phyloP scores from a whole-genome alignment of 2,888 invertebrate species.

The Stenoptilia bipunctidactyla region DNA sequence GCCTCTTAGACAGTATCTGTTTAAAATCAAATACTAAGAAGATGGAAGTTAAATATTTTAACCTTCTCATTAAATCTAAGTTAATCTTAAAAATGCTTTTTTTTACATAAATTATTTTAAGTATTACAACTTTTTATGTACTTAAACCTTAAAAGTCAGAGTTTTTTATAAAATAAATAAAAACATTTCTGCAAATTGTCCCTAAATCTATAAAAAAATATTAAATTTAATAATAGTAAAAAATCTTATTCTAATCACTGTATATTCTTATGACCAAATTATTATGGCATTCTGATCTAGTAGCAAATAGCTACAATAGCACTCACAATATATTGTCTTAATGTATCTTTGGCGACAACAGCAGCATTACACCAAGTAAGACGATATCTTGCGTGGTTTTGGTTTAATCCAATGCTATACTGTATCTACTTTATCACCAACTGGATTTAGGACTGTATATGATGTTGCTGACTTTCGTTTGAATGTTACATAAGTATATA shows the following conservation, averaged over 20 bases:
- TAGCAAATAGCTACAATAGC: background rate
- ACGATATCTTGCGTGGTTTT: conserved; percentile 27
- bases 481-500: conserved; percentile 91
- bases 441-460: conserved; percentile 22
- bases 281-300: background rate
- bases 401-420: conserved; percentile 36
- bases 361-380: conserved; percentile 29
- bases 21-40: conserved; percentile 16
- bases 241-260: no score
- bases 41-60: no score
- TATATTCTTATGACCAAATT: no score
- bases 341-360: conserved; percentile 40
- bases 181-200: no score
- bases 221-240: no score
- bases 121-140: no score
- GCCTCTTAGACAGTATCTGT: no score
- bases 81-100: no score
- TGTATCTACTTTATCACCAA: conserved; percentile 45
- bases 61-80: no score
- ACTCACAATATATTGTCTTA: conserved; percentile 14
- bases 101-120: background rate
- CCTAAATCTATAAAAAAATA: no score
- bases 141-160: no score
- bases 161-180: no score
- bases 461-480: conserved; percentile 62